A percentile compares a stretch with the other conserved stretches of the same genome.
Evolutionary conservation across 2,797 vertebrate species (phyloP).

Genomic region (Phoeniculus purpureus): DNA sequence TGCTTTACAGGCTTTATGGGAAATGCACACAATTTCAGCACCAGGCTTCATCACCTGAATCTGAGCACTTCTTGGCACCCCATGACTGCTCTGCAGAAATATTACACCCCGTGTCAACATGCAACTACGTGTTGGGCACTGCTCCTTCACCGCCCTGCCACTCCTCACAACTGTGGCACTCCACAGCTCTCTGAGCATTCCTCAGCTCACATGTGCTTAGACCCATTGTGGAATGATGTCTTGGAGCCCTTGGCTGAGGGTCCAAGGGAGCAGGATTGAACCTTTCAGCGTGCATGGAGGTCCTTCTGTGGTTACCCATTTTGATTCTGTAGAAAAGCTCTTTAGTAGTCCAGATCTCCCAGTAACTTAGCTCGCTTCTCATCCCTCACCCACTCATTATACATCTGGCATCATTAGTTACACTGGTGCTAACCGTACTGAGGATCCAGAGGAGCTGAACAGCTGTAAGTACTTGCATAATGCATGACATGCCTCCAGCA

Average conservation of each 20-base stretch:
- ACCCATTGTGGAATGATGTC: neutral
- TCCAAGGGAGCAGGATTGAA: neutral
- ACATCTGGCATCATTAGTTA: neutral
- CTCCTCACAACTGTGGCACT: neutral
- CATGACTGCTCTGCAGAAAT: neutral
- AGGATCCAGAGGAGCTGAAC: neutral
- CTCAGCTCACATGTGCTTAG: neutral
- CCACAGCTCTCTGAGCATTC: rapidly evolving
- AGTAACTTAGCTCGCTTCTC: neutral
- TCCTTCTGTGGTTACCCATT: neutral
- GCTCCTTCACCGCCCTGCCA: rapidly evolving
- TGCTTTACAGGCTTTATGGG: neutral
- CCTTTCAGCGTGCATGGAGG: rapidly evolving
- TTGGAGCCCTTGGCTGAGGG: neutral
- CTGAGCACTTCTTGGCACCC: rapidly evolving
- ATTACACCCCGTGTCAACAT: rapidly evolving
- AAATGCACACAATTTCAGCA: neutral
- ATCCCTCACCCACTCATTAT: neutral
- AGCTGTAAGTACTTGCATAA: neutral
- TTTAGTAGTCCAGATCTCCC: neutral
- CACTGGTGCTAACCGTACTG: neutral
- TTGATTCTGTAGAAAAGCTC: neutral
- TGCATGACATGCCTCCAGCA: neutral
- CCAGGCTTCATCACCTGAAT: rapidly evolving
- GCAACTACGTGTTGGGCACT: rapidly evolving